phyloP scores from a whole-genome alignment of 2,888 invertebrate genomes.

The Cremastinae sp. region DNA sequence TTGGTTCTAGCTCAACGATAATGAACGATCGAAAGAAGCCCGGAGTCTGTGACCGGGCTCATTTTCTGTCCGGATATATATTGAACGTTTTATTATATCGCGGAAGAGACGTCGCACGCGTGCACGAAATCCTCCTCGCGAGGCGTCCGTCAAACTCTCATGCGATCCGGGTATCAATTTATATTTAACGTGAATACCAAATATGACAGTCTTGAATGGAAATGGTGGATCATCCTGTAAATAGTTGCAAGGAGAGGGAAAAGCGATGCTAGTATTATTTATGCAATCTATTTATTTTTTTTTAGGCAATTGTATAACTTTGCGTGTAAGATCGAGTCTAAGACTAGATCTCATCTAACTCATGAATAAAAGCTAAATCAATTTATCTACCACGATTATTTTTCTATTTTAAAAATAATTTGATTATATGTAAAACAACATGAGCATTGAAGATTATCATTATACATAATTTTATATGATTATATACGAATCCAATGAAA shows the following conservation, averaged over 20 bases:
- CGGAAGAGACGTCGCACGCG: no score
- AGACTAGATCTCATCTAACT: conserved; percentile 23
- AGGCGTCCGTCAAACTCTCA: conserved; percentile 5
- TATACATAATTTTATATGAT: no score
- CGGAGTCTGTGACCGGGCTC: no score
- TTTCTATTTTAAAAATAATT: no score
- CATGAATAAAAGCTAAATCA: conserved; percentile 48
- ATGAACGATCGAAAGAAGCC: no score
- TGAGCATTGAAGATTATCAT: no score
- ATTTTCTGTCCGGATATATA: no score
- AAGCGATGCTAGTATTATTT: conserved; percentile 55
- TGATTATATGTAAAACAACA: no score
- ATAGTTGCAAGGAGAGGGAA: conserved; percentile 46
- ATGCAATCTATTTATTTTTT: conserved; percentile 53
- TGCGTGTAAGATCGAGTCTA: conserved; percentile 37
- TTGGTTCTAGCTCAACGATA: no score
- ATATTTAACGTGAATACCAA: conserved; percentile 34
- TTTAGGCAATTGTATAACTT: conserved; percentile 8
- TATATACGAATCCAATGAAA: no score
- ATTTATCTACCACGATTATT: no score
- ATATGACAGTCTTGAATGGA: conserved; percentile 44
- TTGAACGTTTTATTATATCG: no score
- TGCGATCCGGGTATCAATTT: conserved; percentile 7
- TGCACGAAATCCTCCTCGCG: not conserved
- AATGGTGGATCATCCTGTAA: conserved; percentile 51